These are phyloP conservation scores for Rhagologus leucostigma DNA, from an alignment of 2,113 vertebrate species.

Conservation along the genomic window DNA sequence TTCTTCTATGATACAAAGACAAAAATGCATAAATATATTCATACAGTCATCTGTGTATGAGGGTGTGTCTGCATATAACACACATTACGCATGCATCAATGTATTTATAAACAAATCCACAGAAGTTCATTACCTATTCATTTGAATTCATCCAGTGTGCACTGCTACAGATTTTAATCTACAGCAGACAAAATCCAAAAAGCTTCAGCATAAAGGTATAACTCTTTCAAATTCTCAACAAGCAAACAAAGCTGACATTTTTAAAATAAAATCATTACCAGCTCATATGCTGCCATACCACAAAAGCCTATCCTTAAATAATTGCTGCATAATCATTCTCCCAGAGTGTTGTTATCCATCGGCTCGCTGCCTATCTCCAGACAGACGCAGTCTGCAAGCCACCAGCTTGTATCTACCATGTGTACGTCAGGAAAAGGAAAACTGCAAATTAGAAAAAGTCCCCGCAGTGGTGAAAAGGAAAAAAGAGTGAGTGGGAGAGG, in stretches of 20 bases:
- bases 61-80: background rate
- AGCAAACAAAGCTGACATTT: conserved; percentile 48
- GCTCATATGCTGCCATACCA: conserved; percentile 43
- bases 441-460: conserved; percentile 74
- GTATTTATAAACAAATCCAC: background rate
- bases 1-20: background rate
- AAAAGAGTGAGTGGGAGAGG: conserved; percentile 75
- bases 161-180: conserved; percentile 14
- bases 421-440: conserved; percentile 65
- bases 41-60: background rate
- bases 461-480: conserved; percentile 76
- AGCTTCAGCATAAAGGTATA: conserved; percentile 4
- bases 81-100: background rate
- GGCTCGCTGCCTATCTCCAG: conserved; percentile 61
- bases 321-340: conserved; percentile 66
- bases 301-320: conserved; percentile 64
- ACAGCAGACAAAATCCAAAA: conserved; percentile 7
- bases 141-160: background rate
- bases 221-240: background rate
- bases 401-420: conserved; percentile 68
- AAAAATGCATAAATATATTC: background rate
- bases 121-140: conserved; percentile 2
- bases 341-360: conserved; percentile 29
- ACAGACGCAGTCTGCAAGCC: conserved; percentile 75
- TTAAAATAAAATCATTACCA: conserved; percentile 66